Conservation (phyloP, 2,113 vertebrate species). For the Macrotus californicus region DNA sequence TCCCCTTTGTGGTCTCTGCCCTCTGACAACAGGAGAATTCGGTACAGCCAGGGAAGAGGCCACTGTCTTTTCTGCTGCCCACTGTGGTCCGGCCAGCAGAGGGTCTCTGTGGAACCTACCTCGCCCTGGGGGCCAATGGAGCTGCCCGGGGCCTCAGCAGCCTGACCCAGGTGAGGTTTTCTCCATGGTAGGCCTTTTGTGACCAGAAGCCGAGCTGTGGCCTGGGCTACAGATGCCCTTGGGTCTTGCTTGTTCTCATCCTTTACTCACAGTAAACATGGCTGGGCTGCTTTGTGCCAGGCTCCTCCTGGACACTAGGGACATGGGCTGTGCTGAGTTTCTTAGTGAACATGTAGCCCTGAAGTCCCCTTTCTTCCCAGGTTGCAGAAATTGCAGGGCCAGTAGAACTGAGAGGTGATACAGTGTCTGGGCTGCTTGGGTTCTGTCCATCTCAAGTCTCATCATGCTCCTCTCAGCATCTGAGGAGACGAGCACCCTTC, state of each 20-base stretch:
- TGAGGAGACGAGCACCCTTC: neutral
- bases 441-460: slow-evolving; percentile 1
- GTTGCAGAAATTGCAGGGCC: neutral
- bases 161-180: slow-evolving; percentile 88
- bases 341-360: neutral
- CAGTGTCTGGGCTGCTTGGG: neutral
- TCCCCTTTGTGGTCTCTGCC: neutral
- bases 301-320: neutral
- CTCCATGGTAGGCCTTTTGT: neutral
- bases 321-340: neutral
- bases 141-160: slow-evolving; percentile 90
- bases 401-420: neutral
- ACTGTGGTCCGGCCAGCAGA: slow-evolving; percentile 90
- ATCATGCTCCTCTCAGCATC: neutral
- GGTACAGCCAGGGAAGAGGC: slow-evolving; percentile 87
- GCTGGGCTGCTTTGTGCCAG: neutral
- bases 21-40: slow-evolving; percentile 84
- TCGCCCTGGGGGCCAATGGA: slow-evolving; percentile 89
- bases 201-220: neutral
- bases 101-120: slow-evolving; percentile 94
- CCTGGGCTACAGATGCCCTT: neutral
- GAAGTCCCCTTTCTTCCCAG: neutral
- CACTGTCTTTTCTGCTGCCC: slow-evolving; percentile 93
- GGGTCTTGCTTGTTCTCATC: neutral
- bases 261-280: neutral